Percentiles rank a stretch among this genome's conserved stretches.
Conservation (phyloP, 2,113 vertebrate genomes). For the Gallinago undulata region DNA sequence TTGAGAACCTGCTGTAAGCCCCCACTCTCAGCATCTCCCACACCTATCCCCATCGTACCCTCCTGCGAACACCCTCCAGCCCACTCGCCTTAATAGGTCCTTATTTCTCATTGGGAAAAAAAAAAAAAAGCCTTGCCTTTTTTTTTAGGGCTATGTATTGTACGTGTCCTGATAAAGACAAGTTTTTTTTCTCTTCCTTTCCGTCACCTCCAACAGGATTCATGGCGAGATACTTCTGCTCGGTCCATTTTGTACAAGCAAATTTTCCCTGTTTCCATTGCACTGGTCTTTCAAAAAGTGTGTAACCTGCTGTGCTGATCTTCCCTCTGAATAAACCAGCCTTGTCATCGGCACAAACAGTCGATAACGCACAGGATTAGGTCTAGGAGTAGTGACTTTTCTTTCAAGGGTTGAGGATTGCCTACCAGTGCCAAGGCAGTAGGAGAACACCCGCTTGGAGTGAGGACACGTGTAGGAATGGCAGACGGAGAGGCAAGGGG, state of each 20-base stretch:
- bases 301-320: rapidly evolving
- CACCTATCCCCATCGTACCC: rapidly evolving
- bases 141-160: background rate
- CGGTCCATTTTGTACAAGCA: rapidly evolving
- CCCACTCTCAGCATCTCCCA: background rate
- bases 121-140: background rate
- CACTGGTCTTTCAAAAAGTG: background rate
- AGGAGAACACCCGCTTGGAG: rapidly evolving
- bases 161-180: rapidly evolving
- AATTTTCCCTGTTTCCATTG: background rate
- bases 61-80: background rate
- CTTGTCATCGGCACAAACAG: background rate
- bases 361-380: rapidly evolving
- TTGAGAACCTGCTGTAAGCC: background rate
- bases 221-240: rapidly evolving
- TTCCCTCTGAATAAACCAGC: background rate
- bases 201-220: background rate
- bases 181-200: background rate
- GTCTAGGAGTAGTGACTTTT: background rate
- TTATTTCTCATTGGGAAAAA: background rate
- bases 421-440: rapidly evolving
- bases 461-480: rapidly evolving
- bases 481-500: background rate
- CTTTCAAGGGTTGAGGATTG: background rate
- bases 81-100: background rate